Conservation (phyloP, 2,888 invertebrate genomes). For the Drosophila vallismaia region DNA sequence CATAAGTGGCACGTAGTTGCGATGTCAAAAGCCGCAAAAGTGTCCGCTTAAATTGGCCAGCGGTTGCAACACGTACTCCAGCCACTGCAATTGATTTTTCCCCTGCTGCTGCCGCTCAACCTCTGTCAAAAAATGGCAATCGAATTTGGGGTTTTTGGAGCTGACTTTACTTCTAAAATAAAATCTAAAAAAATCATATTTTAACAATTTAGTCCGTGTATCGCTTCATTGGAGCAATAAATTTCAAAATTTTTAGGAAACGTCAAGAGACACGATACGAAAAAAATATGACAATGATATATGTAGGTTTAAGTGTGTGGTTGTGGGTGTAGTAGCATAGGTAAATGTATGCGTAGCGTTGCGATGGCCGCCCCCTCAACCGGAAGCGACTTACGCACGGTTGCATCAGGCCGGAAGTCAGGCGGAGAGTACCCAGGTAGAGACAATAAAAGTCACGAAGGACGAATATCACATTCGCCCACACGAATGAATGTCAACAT, state of each 20-base stretch:
- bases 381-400: slow-evolving; percentile 76
- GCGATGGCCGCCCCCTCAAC: slow-evolving; percentile 38
- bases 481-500: slow-evolving; percentile 70
- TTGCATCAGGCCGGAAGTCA: slow-evolving; percentile 72
- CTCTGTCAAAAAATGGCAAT: slow-evolving; percentile 15
- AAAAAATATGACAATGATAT: slow-evolving; percentile 71
- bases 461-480: not conserved
- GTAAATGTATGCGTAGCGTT: slow-evolving; percentile 33
- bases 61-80: slow-evolving; percentile 67
- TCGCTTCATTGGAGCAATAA: slow-evolving; percentile 74
- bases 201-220: slow-evolving; percentile 25
- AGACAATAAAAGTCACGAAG: slow-evolving; percentile 21
- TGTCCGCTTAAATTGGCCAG: slow-evolving; percentile 63
- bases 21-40: slow-evolving; percentile 57
- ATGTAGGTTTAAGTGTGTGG: slow-evolving; percentile 37
- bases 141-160: not conserved
- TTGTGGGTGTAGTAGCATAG: not conserved
- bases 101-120: slow-evolving; percentile 13
- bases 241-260: slow-evolving; percentile 63
- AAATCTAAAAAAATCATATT: slow-evolving; percentile 53
- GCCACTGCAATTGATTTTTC: slow-evolving; percentile 71
- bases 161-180: slow-evolving; percentile 8
- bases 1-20: slow-evolving; percentile 70
- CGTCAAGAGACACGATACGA: slow-evolving; percentile 49
- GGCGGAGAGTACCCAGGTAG: slow-evolving; percentile 11